Conservation (phyloP, 2,888 invertebrate species). For the Lasius fuliginosus region DNA sequence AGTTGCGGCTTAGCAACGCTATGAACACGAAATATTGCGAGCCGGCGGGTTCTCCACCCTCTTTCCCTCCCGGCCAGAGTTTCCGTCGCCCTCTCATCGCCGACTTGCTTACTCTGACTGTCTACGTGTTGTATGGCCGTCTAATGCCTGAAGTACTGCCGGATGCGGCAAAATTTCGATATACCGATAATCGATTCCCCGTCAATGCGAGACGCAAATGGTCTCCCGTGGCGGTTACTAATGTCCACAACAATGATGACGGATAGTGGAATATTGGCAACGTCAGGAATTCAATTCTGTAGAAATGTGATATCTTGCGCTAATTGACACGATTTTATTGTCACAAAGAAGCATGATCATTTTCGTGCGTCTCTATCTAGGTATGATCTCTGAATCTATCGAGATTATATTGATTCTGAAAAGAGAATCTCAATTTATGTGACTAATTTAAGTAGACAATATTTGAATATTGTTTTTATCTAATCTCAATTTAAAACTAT, state of each 20-base stretch:
- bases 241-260: constrained; percentile 6
- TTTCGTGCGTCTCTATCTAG: background rate
- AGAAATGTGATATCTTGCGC: background rate
- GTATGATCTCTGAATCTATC: background rate
- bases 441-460: background rate
- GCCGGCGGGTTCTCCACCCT: constrained; percentile 57
- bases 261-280: background rate
- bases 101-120: constrained; percentile 46
- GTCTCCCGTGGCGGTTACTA: background rate
- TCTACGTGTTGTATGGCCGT: constrained; percentile 51
- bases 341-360: background rate
- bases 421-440: background rate
- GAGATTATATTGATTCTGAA: background rate
- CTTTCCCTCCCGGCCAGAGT: constrained; percentile 14
- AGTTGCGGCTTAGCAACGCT: constrained; percentile 84
- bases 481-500: background rate
- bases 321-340: background rate
- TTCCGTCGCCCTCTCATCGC: constrained; percentile 36
- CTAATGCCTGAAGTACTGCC: constrained; percentile 68
- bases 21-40: constrained; percentile 83
- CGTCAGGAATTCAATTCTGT: background rate
- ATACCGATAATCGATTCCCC: constrained; percentile 71
- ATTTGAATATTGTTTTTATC: background rate
- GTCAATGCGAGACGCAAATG: constrained; percentile 34
- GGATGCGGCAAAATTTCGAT: constrained; percentile 62